A percentile compares a stretch with the other conserved stretches of the same genome.
These are phyloP conservation scores for Paratrypauchen microcephalus DNA, from an alignment of 2,797 vertebrate genomes.

Conservation along the genomic window DNA sequence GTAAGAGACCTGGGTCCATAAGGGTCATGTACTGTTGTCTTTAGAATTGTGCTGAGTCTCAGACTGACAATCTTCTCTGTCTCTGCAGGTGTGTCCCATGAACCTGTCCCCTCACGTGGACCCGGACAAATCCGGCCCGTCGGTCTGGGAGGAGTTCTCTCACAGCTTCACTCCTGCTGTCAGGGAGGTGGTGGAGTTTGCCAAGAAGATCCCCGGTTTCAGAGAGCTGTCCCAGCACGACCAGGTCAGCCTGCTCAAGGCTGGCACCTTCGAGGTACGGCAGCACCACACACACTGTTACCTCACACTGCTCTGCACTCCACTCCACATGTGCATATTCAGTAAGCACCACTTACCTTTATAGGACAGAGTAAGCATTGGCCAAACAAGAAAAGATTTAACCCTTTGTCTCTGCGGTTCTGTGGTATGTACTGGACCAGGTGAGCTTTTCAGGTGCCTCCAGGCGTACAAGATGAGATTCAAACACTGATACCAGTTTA, in stretches of 20 bases:
- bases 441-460: not conserved
- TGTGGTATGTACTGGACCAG: not conserved
- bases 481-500: too few species aligned
- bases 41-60: not conserved
- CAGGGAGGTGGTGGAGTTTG: constrained; percentile 96
- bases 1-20: constrained; percentile 71
- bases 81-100: constrained; percentile 91
- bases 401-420: not conserved
- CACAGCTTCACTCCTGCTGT: constrained; percentile 95
- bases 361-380: not conserved
- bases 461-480: too few species aligned
- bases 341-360: not conserved
- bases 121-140: constrained; percentile 89
- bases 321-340: too few species aligned
- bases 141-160: constrained; percentile 97
- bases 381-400: not conserved
- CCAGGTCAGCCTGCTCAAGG: constrained; percentile 96
- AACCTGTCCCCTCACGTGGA: constrained; percentile 91
- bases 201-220: constrained; percentile 95
- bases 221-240: constrained; percentile 92
- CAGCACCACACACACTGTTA: not conserved
- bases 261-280: constrained; percentile 93
- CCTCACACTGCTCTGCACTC: not conserved
- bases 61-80: not conserved
- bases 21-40: not conserved